phyloP scores from a whole-genome alignment of 2,888 invertebrate species.

The Leistus spinibarbis region DNA sequence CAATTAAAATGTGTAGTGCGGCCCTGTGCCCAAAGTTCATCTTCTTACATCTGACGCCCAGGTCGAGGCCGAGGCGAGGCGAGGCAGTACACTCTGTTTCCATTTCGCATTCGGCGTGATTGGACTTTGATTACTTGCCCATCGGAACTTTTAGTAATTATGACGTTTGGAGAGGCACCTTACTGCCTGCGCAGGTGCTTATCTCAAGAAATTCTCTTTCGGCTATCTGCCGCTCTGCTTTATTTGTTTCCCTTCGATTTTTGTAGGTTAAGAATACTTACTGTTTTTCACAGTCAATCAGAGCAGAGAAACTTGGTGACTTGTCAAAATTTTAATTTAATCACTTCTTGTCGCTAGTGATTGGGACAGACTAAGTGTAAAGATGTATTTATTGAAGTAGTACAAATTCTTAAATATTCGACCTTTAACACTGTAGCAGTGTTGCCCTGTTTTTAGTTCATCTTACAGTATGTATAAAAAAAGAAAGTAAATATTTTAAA shows the following conservation, averaged over 20 bases:
- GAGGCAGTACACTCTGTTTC: not conserved
- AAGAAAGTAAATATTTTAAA: too few species aligned
- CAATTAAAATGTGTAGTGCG: too few species aligned
- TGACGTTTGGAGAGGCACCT: not conserved
- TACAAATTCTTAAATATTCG: too few species aligned
- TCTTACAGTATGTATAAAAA: too few species aligned
- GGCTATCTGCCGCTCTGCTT: not conserved
- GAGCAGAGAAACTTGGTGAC: not conserved
- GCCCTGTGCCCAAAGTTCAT: too few species aligned
- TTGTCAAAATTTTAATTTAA: not conserved
- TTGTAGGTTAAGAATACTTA: not conserved
- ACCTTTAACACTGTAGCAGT: too few species aligned
- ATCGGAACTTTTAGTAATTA: constrained; percentile 7
- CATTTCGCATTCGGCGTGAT: constrained; percentile 7
- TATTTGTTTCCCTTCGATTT: not conserved
- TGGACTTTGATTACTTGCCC: constrained; percentile 5
- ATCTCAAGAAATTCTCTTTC: not conserved
- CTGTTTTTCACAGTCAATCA: not conserved
- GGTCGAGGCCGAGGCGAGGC: too few species aligned
- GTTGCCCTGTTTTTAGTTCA: too few species aligned
- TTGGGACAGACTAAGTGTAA: not conserved
- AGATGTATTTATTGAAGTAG: too few species aligned
- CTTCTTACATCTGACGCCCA: too few species aligned
- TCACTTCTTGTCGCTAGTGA: not conserved
- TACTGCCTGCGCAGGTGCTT: not conserved